Evolutionary conservation across 2,888 invertebrate genomes (phyloP).

Genomic region (Oligia strigilis): DNA sequence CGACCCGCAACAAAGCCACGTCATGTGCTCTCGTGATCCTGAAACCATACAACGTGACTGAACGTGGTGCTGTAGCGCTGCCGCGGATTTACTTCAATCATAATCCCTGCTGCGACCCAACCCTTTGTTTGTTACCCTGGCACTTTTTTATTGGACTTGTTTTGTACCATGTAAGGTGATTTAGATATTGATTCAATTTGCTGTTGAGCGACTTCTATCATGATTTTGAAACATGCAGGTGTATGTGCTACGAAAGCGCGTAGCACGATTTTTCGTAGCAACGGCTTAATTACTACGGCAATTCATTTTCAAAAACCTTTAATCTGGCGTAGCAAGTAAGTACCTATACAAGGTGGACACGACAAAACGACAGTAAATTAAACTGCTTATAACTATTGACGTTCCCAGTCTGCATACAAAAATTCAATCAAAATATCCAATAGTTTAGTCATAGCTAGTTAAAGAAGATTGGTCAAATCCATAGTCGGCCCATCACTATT

Average conservation of each 20-base stretch:
- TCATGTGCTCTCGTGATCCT: slow-evolving; percentile 84
- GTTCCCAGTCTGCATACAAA: too few species aligned
- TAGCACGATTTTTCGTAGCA: not conserved
- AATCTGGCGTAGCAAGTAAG: not conserved
- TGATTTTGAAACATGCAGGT: not conserved
- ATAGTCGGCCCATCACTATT: too few species aligned
- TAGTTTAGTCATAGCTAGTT: too few species aligned
- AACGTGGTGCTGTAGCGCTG: slow-evolving; percentile 40
- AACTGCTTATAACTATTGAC: too few species aligned
- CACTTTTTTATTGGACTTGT: slow-evolving; percentile 28
- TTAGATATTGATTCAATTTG: slow-evolving; percentile 32
- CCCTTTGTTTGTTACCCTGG: slow-evolving; percentile 22
- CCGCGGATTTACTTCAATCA: slow-evolving; percentile 49
- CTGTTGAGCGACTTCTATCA: not conserved
- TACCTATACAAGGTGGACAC: not conserved
- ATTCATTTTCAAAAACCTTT: not conserved
- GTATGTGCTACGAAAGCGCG: not conserved
- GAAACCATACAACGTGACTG: slow-evolving; percentile 70
- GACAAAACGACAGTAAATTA: too few species aligned
- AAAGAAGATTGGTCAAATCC: too few species aligned
- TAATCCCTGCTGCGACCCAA: slow-evolving; percentile 28
- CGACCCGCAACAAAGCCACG: slow-evolving; percentile 81
- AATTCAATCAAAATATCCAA: too few species aligned
- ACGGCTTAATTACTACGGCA: not conserved
- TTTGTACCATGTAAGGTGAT: slow-evolving; percentile 32